Base-by-base conservation (phyloP, 2,797 vertebrate genomes). In the Phaenicophaeus curvirostris region DNA sequence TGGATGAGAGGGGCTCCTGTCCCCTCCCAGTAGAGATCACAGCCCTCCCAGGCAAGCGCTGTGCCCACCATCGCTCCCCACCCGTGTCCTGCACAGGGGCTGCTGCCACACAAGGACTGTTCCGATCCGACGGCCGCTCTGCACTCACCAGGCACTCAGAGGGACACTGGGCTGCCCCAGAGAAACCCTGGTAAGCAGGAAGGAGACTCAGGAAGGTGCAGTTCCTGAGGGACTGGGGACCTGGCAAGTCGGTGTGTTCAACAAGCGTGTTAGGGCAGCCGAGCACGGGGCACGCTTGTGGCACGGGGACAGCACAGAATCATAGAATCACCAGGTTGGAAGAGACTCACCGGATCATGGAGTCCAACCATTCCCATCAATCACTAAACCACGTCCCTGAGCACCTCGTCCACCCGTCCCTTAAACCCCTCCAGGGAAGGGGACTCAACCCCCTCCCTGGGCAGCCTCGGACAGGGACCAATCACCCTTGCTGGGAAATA, bases 191-290 rank as follows among this genome's bases (percentile, higher is more conserved):
- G 24, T 9, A 50, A 81, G 69, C 0, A 2, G 9, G 17, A 55
- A 71, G 9, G 8, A 61, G 51, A 59, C 3, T n/a, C 0, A 0
- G 33, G 25, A 86, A 74, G 61, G 9, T 54, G 61, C 61, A 83
- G 73, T 20, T 66, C 65, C 39, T 21, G 24, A 9, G 15, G 65
- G 71, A 50, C 33, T 1, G 3, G 6, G 10, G 28, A 8, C 57
- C 0, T 6, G 28, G 14, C 6, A 5, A 24, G 4, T 11, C 2
- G 0, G 0, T 1, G 1, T 2, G 4, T 66, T 62, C 44, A 46
- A 50, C n/a, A 19, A 28, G 58, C 5, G 2, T 10, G 4, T 14
- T 14, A 37, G 21, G 9, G 35, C 61, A 65, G 54, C n/a, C 46
- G n/a, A 24, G 39, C 3, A 0, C 6, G 0, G 58, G 44, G 41